A percentile compares a stretch with the other conserved stretches of the same genome.
phyloP scores from a whole-genome alignment of 2,113 vertebrate species.

The Bos indicus region DNA sequence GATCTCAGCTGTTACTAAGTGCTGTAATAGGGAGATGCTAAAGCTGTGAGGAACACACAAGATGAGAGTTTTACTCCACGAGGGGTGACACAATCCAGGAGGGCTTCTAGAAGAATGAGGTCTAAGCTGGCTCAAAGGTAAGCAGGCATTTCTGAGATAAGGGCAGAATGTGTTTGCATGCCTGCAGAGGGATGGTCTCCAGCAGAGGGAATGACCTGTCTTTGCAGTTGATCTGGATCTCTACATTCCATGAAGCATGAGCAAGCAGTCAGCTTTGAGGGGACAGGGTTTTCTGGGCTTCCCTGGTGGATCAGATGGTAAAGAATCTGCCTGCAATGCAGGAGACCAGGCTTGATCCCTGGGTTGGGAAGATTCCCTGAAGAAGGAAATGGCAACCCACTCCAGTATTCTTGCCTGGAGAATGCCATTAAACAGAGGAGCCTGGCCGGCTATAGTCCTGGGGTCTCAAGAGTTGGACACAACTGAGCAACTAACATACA shows the following conservation, averaged over 20 bases:
- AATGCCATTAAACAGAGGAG: neutral
- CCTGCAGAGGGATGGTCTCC: neutral
- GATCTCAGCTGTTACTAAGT: neutral
- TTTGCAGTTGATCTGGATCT: neutral
- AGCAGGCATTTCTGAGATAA: neutral
- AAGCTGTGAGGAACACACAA: neutral
- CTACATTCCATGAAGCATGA: neutral
- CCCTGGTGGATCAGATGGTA: neutral
- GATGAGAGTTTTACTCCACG: neutral
- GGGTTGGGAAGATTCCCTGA: neutral
- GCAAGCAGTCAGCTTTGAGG: neutral
- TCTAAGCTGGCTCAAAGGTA: neutral
- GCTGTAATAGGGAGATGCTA: neutral
- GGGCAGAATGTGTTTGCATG: neutral
- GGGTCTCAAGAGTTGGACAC: neutral
- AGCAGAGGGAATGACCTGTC: neutral
- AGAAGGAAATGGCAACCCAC: neutral
- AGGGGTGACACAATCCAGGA: neutral
- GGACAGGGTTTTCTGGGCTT: neutral
- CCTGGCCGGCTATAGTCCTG: neutral
- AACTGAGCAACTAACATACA: neutral
- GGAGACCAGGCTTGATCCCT: neutral
- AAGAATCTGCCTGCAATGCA: neutral
- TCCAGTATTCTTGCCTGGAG: neutral
- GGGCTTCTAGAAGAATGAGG: neutral